A percentile compares a stretch with the other conserved stretches of the same genome.
Evolutionary conservation across 53 echinoderm and acorn worm species (phyloP).

Genomic region (Patiria pectinifera): DNA sequence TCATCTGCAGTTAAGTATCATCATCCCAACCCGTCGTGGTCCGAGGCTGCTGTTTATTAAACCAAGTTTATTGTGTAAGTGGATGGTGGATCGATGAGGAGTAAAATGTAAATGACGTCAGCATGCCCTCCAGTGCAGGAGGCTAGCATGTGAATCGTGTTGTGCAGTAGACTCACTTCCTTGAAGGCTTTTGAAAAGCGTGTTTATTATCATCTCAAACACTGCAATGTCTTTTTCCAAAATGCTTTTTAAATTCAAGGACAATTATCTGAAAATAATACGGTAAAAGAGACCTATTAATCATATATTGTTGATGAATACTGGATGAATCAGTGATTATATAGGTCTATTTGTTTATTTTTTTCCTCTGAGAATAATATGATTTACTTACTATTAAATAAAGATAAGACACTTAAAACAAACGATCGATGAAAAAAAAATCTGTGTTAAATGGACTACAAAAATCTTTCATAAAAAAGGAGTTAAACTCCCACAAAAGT

Average conservation of each 20-base stretch:
- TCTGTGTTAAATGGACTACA: too few relatives aligned
- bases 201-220: not conserved
- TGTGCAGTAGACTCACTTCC: not conserved
- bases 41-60: conserved; percentile 12
- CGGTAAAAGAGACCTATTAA: too few relatives aligned
- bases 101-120: not conserved
- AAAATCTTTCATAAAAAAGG: not conserved
- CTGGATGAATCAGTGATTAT: too few relatives aligned
- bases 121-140: not conserved
- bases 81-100: not conserved
- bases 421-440: too few relatives aligned
- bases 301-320: too few relatives aligned
- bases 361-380: too few relatives aligned
- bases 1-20: conserved; percentile 22
- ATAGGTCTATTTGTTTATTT: too few relatives aligned
- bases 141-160: not conserved
- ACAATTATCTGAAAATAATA: too few relatives aligned
- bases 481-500: not conserved
- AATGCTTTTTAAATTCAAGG: too few relatives aligned
- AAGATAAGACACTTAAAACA: too few relatives aligned
- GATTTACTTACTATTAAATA: too few relatives aligned
- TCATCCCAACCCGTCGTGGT: not conserved
- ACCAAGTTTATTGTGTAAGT: conserved; percentile 21
- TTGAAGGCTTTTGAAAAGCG: not conserved
- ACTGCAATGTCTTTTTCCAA: not conserved